Conservation (phyloP, 2,888 invertebrate species). For the Clostera curtula region DNA sequence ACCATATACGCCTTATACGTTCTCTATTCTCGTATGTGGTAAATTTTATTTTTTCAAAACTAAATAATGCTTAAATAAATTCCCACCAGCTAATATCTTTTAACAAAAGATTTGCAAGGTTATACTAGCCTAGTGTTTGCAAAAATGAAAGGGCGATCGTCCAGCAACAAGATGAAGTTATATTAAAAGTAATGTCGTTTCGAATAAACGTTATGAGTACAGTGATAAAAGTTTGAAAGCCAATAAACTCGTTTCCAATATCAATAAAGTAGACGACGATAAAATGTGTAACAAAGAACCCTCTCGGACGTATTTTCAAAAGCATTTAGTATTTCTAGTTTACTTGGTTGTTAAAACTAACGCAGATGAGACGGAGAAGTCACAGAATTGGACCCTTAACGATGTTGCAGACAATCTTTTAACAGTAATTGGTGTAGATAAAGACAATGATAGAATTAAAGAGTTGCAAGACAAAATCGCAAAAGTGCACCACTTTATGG, state of each 20-base stretch:
- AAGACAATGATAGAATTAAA: conserved; percentile 27
- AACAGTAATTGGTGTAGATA: conserved; percentile 3
- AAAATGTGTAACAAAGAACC: conserved; percentile 7
- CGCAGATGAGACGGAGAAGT: conserved; percentile 1
- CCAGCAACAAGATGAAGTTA: too few species aligned
- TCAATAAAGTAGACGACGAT: conserved; percentile 15
- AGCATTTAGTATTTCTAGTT: conserved; percentile 9
- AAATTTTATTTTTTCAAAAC: too few species aligned
- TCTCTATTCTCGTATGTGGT: too few species aligned
- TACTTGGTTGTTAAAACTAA: conserved; percentile 1
- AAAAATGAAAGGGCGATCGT: too few species aligned
- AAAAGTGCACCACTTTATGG: conserved; percentile 36
- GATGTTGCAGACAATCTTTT: conserved; percentile 11
- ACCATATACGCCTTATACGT: too few species aligned
- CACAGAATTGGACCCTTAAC: conserved; percentile 13
- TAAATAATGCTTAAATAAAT: too few species aligned
- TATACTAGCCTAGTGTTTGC: too few species aligned
- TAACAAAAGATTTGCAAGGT: too few species aligned
- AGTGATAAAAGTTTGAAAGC: conserved; percentile 11
- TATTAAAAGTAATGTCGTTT: too few species aligned
- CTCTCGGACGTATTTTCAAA: conserved; percentile 13
- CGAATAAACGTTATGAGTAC: conserved; percentile 4
- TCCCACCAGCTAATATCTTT: too few species aligned
- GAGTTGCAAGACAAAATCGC: conserved; percentile 44
- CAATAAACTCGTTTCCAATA: conserved; percentile 13